Conservation (phyloP, 2,888 invertebrate species). For the Phlogophora meticulosa region DNA sequence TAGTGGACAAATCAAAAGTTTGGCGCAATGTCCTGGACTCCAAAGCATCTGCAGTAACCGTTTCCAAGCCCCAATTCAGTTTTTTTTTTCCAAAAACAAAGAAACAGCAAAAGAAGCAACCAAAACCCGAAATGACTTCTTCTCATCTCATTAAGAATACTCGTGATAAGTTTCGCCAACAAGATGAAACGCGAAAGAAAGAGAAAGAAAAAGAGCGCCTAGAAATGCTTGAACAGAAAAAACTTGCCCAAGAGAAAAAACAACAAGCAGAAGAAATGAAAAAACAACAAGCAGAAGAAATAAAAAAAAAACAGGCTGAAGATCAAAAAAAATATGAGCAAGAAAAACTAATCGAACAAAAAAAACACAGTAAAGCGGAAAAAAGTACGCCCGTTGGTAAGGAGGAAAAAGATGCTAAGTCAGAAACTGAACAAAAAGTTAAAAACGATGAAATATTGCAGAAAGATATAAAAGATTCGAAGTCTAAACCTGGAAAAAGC, state of each 20-base stretch:
- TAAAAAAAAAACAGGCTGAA: slow-evolving; percentile 35
- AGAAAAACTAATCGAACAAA: neutral
- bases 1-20: neutral
- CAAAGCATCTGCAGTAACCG: slow-evolving; percentile 1
- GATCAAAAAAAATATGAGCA: slow-evolving; percentile 33
- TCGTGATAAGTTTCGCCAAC: slow-evolving; percentile 62
- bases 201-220: slow-evolving; percentile 48
- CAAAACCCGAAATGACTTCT: slow-evolving; percentile 69
- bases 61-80: slow-evolving; percentile 52
- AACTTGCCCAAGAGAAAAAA: slow-evolving; percentile 47
- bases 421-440: neutral
- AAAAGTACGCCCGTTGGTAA: neutral
- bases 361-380: slow-evolving; percentile 6
- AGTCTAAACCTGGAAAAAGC: slow-evolving; percentile 28
- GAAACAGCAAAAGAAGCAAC: slow-evolving; percentile 24
- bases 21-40: neutral
- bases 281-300: slow-evolving; percentile 34
- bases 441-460: neutral
- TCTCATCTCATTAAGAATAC: slow-evolving; percentile 77
- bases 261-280: slow-evolving; percentile 34
- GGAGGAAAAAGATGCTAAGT: neutral
- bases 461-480: neutral
- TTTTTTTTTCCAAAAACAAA: slow-evolving; percentile 74
- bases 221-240: slow-evolving; percentile 33
- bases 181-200: slow-evolving; percentile 22